Conservation (phyloP, 2,797 vertebrate species). For the Propithecus deckenii region DNA sequence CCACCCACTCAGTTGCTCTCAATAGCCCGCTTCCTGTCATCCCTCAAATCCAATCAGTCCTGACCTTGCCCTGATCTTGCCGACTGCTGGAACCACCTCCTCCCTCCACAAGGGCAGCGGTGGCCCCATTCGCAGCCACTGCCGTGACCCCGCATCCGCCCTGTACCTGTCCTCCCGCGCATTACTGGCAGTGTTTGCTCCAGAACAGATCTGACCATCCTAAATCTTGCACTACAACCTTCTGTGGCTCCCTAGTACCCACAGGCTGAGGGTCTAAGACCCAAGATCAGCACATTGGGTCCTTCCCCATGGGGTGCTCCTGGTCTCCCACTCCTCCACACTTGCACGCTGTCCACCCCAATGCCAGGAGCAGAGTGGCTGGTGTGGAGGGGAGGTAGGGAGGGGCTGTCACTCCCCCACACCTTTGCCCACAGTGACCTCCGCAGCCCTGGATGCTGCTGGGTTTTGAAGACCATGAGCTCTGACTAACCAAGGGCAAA, state of each 20-base stretch:
- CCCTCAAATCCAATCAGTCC: rapidly evolving
- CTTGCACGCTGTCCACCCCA: not conserved
- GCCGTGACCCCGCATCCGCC: not conserved
- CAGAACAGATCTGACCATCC: not conserved
- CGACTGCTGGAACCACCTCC: rapidly evolving
- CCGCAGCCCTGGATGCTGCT: rapidly evolving
- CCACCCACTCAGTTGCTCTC: rapidly evolving
- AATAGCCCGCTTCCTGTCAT: rapidly evolving
- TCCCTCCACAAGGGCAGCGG: rapidly evolving
- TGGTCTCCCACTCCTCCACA: not conserved
- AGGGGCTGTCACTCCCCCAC: no score
- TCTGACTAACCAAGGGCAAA: not conserved
- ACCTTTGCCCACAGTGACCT: not conserved
- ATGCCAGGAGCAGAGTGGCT: no score
- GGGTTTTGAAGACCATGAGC: not conserved
- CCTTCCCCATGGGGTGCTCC: not conserved
- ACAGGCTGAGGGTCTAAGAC: not conserved
- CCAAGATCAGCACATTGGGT: not conserved
- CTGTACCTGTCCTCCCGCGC: not conserved
- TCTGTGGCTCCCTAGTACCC: not conserved
- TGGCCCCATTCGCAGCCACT: no score
- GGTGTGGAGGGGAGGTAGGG: not conserved
- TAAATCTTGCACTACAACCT: not conserved
- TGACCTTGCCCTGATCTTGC: not conserved
- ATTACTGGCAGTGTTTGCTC: not conserved